A percentile compares a stretch with the other conserved stretches of the same genome.
Evolutionary conservation across 2,113 vertebrate species (phyloP).

Genomic region (Martes martes): DNA sequence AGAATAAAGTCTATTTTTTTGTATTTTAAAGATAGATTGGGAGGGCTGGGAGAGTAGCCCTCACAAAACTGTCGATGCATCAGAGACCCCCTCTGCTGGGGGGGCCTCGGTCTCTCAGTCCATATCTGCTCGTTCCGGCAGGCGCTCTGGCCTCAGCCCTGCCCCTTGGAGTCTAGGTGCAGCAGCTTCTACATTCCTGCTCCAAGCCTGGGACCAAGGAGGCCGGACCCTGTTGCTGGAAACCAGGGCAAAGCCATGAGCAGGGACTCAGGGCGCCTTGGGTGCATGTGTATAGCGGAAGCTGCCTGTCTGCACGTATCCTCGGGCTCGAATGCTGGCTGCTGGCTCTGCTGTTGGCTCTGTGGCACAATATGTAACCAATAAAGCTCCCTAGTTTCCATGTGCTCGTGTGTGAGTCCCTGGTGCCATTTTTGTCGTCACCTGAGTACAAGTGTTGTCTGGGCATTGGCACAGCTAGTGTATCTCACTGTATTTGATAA

Average conservation of each 20-base stretch:
- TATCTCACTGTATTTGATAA: neutral
- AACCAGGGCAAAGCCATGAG: conserved; percentile 56
- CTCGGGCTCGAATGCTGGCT: conserved; percentile 77
- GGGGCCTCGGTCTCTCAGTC: conserved; percentile 30
- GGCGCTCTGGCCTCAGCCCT: conserved; percentile 59
- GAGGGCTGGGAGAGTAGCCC: conserved; percentile 76
- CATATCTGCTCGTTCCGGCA: conserved; percentile 59
- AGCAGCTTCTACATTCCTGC: conserved; percentile 64
- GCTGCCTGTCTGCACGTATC: conserved; percentile 83
- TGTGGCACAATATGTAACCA: conserved; percentile 83
- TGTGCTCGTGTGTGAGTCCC: neutral
- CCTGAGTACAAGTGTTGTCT: accelerated
- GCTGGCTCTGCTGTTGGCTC: conserved; percentile 76
- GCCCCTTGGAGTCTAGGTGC: conserved; percentile 50
- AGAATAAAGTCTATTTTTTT: conserved; percentile 87
- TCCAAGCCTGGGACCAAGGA: conserved; percentile 54
- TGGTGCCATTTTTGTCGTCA: neutral
- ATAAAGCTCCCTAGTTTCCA: conserved; percentile 84
- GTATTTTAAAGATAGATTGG: conserved; percentile 83
- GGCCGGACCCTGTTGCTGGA: conserved; percentile 60
- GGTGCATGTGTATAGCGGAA: conserved; percentile 84
- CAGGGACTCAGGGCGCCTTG: conserved; percentile 75
- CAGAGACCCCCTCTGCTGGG: conserved; percentile 47
- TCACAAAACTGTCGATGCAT: conserved; percentile 64
- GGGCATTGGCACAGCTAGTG: accelerated